Conservation (phyloP, 2,888 invertebrate species). For the Julus scandinavius region DNA sequence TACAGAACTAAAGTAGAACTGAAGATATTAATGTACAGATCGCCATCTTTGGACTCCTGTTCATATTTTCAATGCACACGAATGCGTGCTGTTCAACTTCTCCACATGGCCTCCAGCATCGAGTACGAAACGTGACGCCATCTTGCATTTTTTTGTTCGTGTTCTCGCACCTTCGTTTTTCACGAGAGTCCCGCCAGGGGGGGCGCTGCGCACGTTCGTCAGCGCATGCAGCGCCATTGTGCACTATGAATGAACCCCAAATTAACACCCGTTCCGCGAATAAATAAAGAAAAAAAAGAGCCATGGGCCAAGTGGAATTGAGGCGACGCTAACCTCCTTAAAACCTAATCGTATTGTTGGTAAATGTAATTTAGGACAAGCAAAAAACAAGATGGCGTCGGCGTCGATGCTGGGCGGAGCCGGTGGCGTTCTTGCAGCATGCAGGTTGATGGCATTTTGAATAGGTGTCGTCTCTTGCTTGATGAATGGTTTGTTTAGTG, state of each 20-base stretch:
- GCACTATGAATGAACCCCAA: neutral
- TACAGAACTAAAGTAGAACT: no score
- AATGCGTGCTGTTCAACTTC: no score
- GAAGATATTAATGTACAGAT: no score
- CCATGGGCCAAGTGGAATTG: neutral
- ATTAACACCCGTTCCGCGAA: slow-evolving; percentile 33
- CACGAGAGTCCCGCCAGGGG: neutral
- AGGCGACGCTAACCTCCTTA: slow-evolving; percentile 17
- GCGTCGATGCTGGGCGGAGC: neutral
- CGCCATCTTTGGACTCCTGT: no score
- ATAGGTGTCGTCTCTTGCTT: slow-evolving; percentile 6
- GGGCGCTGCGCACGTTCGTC: neutral
- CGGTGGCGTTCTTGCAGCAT: neutral
- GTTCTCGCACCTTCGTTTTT: neutral
- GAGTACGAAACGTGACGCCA: neutral
- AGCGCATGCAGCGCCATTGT: neutral
- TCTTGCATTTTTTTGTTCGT: neutral
- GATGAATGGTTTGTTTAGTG: slow-evolving; percentile 33
- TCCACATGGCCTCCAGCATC: neutral
- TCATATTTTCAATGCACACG: no score
- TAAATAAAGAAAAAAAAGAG: neutral
- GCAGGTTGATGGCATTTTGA: slow-evolving; percentile 15
- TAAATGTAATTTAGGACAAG: neutral
- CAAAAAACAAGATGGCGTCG: slow-evolving; percentile 2
- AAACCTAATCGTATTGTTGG: neutral